A percentile compares a stretch with the other conserved stretches of the same genome.
Conservation (phyloP, 2,888 invertebrate genomes). For the Chironomus riparius region DNA sequence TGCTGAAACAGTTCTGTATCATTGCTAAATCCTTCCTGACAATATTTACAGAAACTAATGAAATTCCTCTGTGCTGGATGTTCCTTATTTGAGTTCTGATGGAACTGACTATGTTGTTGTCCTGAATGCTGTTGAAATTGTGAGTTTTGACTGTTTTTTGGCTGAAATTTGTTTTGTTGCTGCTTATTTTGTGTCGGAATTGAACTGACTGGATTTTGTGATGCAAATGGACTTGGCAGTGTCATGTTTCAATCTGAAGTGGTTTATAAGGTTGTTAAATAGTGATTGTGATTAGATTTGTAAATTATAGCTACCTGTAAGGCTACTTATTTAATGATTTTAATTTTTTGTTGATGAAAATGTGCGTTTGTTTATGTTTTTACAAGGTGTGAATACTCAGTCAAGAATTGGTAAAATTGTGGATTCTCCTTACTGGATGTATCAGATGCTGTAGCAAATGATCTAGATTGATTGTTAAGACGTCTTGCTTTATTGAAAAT, state of each 20-base stretch:
- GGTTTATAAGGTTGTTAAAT: not conserved
- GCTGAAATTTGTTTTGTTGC: not conserved
- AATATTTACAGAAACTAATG: not conserved
- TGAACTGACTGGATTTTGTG: no score
- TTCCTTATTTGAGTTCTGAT: not conserved
- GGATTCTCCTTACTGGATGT: no score
- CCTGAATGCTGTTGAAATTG: not conserved
- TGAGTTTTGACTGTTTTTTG: not conserved
- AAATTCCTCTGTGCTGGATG: not conserved
- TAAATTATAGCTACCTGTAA: not conserved
- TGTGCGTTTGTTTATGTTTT: not conserved
- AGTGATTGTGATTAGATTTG: not conserved
- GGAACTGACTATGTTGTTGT: not conserved
- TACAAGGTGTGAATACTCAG: no score
- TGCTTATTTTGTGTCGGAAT: not conserved
- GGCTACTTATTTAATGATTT: not conserved
- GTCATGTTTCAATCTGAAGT: not conserved
- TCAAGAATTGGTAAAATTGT: no score
- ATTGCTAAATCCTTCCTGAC: not conserved
- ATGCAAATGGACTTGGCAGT: constrained; percentile 16
- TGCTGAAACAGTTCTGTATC: constrained; percentile 11
- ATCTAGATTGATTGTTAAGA: no score
- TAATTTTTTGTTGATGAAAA: not conserved
- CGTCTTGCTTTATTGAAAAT: no score
- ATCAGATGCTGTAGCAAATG: no score